Evolutionary conservation across 2,888 invertebrate species (phyloP).

Genomic region (Lasioglossum morio): DNA sequence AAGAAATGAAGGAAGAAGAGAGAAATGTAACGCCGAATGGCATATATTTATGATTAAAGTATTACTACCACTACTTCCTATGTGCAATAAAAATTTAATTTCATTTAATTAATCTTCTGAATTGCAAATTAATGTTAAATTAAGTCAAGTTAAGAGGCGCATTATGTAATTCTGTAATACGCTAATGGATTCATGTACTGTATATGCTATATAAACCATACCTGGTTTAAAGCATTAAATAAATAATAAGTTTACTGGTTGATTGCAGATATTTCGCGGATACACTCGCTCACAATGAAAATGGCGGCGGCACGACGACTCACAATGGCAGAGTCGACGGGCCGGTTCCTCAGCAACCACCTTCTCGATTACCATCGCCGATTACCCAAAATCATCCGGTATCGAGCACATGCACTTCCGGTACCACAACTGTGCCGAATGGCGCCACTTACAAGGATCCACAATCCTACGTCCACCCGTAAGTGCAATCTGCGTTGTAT

Average conservation of each 20-base stretch:
- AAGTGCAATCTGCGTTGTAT: constrained; percentile 65
- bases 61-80: too few species aligned
- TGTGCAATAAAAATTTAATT: too few species aligned
- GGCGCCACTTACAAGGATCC: constrained; percentile 80
- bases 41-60: too few species aligned
- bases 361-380: constrained; percentile 75
- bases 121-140: too few species aligned
- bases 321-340: constrained; percentile 72
- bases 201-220: too few species aligned
- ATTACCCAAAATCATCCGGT: constrained; percentile 79
- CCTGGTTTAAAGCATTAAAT: too few species aligned
- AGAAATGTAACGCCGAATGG: too few species aligned
- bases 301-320: constrained; percentile 76
- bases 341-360: constrained; percentile 75
- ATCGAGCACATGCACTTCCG: constrained; percentile 77
- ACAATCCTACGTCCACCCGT: constrained; percentile 83
- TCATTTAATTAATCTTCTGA: too few species aligned
- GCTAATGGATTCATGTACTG: too few species aligned
- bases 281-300: constrained; percentile 85
- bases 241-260: neutral
- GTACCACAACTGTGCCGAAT: constrained; percentile 77
- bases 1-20: too few species aligned
- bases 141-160: too few species aligned
- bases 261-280: constrained; percentile 85
- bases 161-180: too few species aligned